phyloP scores from a whole-genome alignment of 2,113 vertebrate species.

The Myotis brandtii region DNA sequence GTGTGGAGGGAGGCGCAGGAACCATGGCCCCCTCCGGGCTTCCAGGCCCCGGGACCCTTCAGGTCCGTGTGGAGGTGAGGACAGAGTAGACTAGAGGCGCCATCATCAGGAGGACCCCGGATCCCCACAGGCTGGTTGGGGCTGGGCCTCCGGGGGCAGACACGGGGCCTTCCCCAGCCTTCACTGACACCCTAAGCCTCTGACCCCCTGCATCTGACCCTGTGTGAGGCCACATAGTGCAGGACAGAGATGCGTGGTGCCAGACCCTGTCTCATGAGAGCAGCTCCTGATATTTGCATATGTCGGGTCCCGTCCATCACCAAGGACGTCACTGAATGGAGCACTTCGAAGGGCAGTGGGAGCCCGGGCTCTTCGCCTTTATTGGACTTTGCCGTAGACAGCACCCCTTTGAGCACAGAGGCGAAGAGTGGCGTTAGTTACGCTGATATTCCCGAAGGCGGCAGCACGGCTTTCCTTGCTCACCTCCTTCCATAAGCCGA shows the following conservation, averaged over 20 bases:
- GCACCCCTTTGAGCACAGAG: too few species aligned
- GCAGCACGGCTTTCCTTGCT: too few species aligned
- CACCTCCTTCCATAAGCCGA: too few species aligned
- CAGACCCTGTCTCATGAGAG: background rate
- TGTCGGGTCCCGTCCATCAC: fast-evolving
- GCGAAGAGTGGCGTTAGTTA: too few species aligned
- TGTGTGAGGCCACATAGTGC: fast-evolving
- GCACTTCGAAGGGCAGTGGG: background rate
- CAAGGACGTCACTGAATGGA: background rate
- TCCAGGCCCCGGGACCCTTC: background rate
- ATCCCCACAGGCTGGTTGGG: background rate
- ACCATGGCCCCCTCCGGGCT: background rate
- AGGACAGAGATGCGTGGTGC: too few species aligned
- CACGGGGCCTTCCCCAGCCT: too few species aligned
- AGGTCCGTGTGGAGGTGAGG: background rate
- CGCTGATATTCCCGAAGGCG: too few species aligned
- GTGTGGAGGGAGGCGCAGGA: background rate
- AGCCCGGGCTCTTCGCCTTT: background rate
- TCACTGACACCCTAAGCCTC: background rate
- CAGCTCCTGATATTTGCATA: too few species aligned
- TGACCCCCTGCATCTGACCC: background rate
- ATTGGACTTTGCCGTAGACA: background rate
- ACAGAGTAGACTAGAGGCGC: background rate
- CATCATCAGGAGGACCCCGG: background rate
- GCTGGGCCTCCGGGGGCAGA: background rate